Evolutionary conservation across 2,113 vertebrate genomes (phyloP), one percentile per base, ranked within the genome.

Genomic region (Limnothrissa miodon): DNA sequence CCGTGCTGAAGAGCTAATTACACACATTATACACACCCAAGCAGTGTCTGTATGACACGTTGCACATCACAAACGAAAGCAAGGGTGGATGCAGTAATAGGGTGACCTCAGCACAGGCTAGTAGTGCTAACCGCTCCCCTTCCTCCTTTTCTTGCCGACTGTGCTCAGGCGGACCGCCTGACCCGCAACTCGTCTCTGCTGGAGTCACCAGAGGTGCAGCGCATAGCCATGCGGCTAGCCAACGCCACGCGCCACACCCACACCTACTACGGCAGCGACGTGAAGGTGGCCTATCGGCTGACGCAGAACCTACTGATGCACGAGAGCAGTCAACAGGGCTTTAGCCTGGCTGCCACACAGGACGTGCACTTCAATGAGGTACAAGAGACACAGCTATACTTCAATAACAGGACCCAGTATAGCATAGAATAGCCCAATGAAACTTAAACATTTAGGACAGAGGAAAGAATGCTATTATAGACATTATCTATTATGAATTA

Each of bases 331-430:
- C 97, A 98, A 92, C 93, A 93, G 0, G 98, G 98, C 84, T 99
- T 99, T 84, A 95, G 91, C 83, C 94, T 99, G 11, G 96, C 97
- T 0, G 97, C 97, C 80, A 99, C 97, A 0, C 97, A 98, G 92
- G 97, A 99, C 0, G 96, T 97, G 59, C 95, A 96, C 89, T 99
- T 99, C 91, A 99, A 97, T 0, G 96, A 99, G 97, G 98, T 99
- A 89, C 46, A 51, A 80, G 53, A 25, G 29, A 59, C 56, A 79
- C 46, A 45, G 10, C 62, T 39, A 23, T 56, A 36, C 9, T 33
- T 11, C 29, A 33, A 13, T 36, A 39, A 15, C n/a, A 42, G 42
- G 42, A 42, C 42, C 2, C 42, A 42, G 25, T 33, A 39, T 4
- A 2, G 29, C 33, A 5, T 33, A 74, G 10, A 17, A 36, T 29